Base-by-base conservation (phyloP, 2,113 vertebrate genomes). In the Lanius collurio region DNA sequence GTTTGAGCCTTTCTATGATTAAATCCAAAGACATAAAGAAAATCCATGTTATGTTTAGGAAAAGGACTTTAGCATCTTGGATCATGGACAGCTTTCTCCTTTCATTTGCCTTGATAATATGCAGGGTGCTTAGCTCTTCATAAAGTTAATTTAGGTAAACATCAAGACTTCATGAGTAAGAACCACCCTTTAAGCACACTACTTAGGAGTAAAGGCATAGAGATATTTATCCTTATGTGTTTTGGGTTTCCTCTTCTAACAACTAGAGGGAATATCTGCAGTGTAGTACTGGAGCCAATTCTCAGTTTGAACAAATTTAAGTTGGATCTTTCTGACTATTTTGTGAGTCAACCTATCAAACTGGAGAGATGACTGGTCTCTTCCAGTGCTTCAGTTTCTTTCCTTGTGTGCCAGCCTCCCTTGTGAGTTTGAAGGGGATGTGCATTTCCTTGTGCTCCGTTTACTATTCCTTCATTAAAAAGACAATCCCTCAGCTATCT, bases 401-500 rank as follows among this genome's bases (percentile, higher is more conserved):
- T 75, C 50, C 17, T 33, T 59, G n/a, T 39, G 31, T 62, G 53
- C 83, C 37, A 84, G 37, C 16, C 62, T 70, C 10, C 52, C n/a
- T 56, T 2, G 1, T 52, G 50, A 67, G 42, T 73, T 63, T 53
- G 75, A 82, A 83, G 18, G n/a, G 60, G 21, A 39, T 83, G 46
- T 10, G 5, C 35, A 8, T 91, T 91, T 94, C 59, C 75, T 77
- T 65, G 53, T 76, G 75, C n/a, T 53, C 37, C 0, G 0, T 85
- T 95, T 94, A 26, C 69, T 76, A 23, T 88, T 78, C 62, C 49
- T 87, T 92, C 21, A 13, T 96, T 96, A 95, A 78, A 92, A 88
- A 75, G 67, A 89, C 70, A 84, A 74, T 86, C 87, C 64, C 39
- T 81, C 59, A 86, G 57, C 50, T 16, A n/a, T 53, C 83, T 91